phyloP scores from a whole-genome alignment of 2,797 vertebrate species.

The Lycodopsis pacificus region DNA sequence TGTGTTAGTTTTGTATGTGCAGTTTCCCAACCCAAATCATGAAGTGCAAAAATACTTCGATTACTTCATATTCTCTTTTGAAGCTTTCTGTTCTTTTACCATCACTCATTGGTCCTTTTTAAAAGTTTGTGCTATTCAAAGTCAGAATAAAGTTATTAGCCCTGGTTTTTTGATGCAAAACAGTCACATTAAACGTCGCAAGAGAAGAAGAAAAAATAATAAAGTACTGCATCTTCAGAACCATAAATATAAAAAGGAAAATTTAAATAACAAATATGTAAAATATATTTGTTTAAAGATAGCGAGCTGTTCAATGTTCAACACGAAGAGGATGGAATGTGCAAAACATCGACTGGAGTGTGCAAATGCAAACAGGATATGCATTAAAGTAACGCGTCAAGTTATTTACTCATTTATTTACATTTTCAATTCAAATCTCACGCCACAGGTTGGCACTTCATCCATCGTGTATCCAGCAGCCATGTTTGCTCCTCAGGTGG shows the following conservation, averaged over 20 bases:
- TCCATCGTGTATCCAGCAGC: constrained; percentile 95
- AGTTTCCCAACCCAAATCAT: neutral
- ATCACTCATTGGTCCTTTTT: neutral
- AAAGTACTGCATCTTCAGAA: neutral
- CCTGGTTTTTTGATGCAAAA: neutral
- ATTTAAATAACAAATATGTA: neutral
- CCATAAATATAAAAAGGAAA: neutral
- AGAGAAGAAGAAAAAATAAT: neutral
- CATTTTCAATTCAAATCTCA: neutral
- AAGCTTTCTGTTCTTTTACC: neutral
- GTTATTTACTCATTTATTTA: neutral
- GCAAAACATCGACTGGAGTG: neutral
- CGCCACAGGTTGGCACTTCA: constrained; percentile 92
- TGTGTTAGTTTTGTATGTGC: neutral
- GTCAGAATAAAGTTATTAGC: neutral
- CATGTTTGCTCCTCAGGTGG: constrained; percentile 96
- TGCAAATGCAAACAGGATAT: neutral
- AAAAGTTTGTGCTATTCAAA: neutral
- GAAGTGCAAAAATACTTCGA: neutral
- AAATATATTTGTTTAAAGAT: neutral
- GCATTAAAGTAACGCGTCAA: neutral
- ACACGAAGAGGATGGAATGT: neutral
- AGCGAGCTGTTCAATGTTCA: neutral
- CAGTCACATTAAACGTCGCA: neutral
- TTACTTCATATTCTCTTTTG: neutral